These are phyloP conservation scores for Acrobasis consociella DNA, from an alignment of 2,888 invertebrate genomes.

Conservation along the genomic window DNA sequence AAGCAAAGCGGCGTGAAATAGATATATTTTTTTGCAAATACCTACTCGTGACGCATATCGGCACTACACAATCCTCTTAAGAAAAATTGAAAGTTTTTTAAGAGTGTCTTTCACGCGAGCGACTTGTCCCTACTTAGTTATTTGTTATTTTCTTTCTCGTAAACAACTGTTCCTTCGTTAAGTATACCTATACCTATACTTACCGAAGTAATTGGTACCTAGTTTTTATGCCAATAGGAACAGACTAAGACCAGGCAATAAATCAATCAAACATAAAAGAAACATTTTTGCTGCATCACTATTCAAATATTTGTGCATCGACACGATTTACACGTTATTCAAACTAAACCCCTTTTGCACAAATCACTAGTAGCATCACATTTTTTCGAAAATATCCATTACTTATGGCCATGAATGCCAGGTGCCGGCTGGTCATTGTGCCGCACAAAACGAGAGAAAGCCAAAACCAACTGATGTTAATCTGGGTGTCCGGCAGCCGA, in stretches of 20 bases:
- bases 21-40: no score
- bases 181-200: no score
- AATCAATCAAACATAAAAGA: not conserved
- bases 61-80: no score
- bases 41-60: no score
- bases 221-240: no score
- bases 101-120: no score
- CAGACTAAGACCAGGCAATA: not conserved
- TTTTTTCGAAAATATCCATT: constrained; percentile 52
- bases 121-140: no score
- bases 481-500: constrained; percentile 80
- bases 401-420: constrained; percentile 66
- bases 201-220: no score
- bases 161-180: no score
- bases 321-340: not conserved
- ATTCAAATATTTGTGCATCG: constrained; percentile 22
- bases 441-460: constrained; percentile 80
- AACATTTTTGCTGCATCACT: constrained; percentile 12
- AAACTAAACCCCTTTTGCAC: constrained; percentile 40
- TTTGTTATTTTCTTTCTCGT: no score
- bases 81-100: no score
- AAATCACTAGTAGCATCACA: constrained; percentile 38
- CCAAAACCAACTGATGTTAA: constrained; percentile 75
- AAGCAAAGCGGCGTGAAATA: no score
- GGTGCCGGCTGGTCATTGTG: constrained; percentile 75